These are phyloP conservation scores for Allacma fusca DNA, from an alignment of 2,888 invertebrate genomes.

Conservation along the genomic window DNA sequence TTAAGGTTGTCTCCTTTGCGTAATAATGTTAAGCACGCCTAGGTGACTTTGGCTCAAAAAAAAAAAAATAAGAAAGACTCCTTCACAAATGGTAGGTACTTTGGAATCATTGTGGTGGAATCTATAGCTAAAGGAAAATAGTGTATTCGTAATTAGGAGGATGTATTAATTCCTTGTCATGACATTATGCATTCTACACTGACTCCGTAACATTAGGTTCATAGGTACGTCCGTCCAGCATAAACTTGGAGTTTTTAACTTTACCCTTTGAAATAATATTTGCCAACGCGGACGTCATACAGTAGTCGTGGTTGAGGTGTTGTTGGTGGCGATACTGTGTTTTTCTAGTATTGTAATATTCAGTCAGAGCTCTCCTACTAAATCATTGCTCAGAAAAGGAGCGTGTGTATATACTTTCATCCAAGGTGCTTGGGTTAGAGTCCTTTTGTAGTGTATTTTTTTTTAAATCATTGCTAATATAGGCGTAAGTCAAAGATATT, in stretches of 20 bases:
- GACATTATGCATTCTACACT: neutral
- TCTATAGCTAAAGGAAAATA: too few species aligned
- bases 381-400: neutral
- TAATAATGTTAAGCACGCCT: too few species aligned
- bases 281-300: neutral
- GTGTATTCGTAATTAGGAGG: neutral
- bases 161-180: neutral
- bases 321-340: neutral
- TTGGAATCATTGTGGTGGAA: too few species aligned
- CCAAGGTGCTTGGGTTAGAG: neutral
- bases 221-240: neutral
- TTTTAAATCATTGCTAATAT: neutral
- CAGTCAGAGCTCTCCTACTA: neutral
- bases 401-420: too few species aligned
- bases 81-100: too few species aligned
- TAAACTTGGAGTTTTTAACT: constrained; percentile 7
- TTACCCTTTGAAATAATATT: neutral
- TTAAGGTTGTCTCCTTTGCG: too few species aligned
- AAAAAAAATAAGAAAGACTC: too few species aligned
- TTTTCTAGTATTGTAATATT: neutral
- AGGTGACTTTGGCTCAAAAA: too few species aligned
- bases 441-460: neutral
- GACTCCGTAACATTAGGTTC: neutral
- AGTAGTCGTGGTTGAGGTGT: neutral
- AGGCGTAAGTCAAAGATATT: neutral